Conservation (phyloP, 2,888 invertebrate genomes). For the Schrankia costaestrigalis region DNA sequence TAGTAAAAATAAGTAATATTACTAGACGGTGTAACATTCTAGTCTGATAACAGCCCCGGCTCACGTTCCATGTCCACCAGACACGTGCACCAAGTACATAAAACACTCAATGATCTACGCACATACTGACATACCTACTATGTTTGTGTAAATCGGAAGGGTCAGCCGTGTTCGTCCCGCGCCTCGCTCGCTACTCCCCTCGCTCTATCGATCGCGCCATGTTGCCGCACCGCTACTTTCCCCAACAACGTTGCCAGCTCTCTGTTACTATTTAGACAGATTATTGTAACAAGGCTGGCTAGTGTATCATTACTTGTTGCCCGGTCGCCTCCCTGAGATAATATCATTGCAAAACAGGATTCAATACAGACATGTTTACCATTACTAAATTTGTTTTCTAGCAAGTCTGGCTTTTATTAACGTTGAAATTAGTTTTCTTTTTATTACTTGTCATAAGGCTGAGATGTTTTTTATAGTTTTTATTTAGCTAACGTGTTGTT, state of each 20-base stretch:
- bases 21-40: conserved; percentile 10
- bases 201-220: conserved; percentile 50
- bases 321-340: conserved; percentile 22
- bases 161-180: conserved; percentile 39
- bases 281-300: conserved; percentile 38
- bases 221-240: conserved; percentile 63
- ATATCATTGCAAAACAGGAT: conserved; percentile 8
- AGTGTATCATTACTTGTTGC: conserved; percentile 59
- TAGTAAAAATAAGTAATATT: conserved; percentile 6
- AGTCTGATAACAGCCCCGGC: conserved; percentile 23
- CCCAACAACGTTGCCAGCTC: conserved; percentile 61
- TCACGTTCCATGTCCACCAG: conserved; percentile 28
- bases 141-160: conserved; percentile 43
- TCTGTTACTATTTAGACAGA: conserved; percentile 50
- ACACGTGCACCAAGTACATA: conserved; percentile 27
- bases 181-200: conserved; percentile 28
- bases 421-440: no score
- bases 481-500: conserved; percentile 10
- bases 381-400: no score
- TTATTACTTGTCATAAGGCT: no score
- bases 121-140: conserved; percentile 18
- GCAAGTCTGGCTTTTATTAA: no score
- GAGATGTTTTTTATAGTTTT: no score
- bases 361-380: no score
- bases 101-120: conserved; percentile 22